Evolutionary conservation across 2,888 invertebrate genomes (phyloP).

Genomic region (Mythimna pallens): DNA sequence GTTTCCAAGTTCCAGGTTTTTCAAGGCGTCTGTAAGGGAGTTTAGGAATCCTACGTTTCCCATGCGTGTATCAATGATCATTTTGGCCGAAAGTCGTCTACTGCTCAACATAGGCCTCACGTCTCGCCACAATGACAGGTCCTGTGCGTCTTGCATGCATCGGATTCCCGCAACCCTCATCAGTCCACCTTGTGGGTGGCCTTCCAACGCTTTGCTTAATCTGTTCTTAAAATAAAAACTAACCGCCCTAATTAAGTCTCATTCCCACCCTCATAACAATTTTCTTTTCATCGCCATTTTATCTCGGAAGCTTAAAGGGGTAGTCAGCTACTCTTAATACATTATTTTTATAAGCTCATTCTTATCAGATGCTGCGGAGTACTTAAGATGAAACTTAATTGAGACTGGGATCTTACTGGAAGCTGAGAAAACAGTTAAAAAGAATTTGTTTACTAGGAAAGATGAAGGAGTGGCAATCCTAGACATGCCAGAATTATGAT

Average conservation of each 20-base stretch:
- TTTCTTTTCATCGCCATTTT: constrained; percentile 39
- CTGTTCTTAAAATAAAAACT: constrained; percentile 7
- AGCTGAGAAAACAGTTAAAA: constrained; percentile 62
- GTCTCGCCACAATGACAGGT: too few relatives aligned
- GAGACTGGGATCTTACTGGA: constrained; percentile 50
- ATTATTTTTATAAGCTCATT: constrained; percentile 44
- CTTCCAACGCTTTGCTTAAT: background rate
- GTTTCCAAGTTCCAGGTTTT: too few relatives aligned
- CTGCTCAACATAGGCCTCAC: too few relatives aligned
- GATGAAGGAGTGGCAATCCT: constrained; percentile 61
- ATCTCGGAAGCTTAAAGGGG: constrained; percentile 33
- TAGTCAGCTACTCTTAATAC: constrained; percentile 31
- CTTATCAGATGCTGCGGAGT: constrained; percentile 45
- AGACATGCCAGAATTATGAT: constrained; percentile 20
- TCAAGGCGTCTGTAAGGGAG: too few relatives aligned
- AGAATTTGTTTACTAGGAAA: constrained; percentile 75
- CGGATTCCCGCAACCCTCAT: too few relatives aligned
- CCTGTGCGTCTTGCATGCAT: too few relatives aligned
- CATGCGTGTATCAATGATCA: too few relatives aligned
- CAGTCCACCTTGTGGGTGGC: too few relatives aligned
- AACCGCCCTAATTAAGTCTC: constrained; percentile 7
- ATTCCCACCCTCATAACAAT: constrained; percentile 3
- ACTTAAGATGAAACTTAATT: constrained; percentile 60
- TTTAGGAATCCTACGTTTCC: too few relatives aligned
- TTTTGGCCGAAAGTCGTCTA: too few relatives aligned